These are phyloP conservation scores for Ceramica pisi DNA, from an alignment of 2,888 invertebrate species.

Conservation along the genomic window DNA sequence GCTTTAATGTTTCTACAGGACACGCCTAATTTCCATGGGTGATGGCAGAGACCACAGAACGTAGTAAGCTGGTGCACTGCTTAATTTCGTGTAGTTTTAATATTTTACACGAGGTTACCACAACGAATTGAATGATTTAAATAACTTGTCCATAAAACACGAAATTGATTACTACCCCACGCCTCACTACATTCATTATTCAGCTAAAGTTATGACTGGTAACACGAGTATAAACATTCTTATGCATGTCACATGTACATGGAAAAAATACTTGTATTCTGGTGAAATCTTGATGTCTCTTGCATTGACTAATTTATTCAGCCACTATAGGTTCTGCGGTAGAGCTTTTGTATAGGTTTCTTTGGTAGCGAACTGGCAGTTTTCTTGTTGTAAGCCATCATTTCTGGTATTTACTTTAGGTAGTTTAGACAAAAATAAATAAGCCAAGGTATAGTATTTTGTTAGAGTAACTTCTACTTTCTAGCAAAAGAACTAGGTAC, in stretches of 20 bases:
- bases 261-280: constrained; percentile 57
- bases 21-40: not conserved
- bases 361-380: not conserved
- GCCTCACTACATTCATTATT: constrained; percentile 53
- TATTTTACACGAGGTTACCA: constrained; percentile 15
- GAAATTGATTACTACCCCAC: constrained; percentile 56
- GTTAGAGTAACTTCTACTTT: constrained; percentile 9
- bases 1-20: not conserved
- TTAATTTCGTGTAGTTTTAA: constrained; percentile 23
- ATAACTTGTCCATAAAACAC: constrained; percentile 47
- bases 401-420: not conserved
- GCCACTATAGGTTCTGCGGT: constrained; percentile 22
- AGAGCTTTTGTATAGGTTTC: not conserved
- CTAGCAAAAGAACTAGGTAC: not conserved
- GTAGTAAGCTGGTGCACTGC: not conserved
- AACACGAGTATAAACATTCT: constrained; percentile 58
- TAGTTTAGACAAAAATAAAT: not conserved
- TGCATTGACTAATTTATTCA: constrained; percentile 48
- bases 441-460: not conserved
- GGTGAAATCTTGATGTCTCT: constrained; percentile 56
- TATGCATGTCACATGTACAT: constrained; percentile 31
- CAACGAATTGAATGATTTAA: constrained; percentile 43
- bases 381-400: not conserved
- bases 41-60: not conserved
- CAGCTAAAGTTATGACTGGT: constrained; percentile 59